Percentiles rank a stretch among this genome's conserved stretches.
Conservation (phyloP, 30 jellyfish, hydroid and myxozoan species). For the Chrysaora quinquecirrha region DNA sequence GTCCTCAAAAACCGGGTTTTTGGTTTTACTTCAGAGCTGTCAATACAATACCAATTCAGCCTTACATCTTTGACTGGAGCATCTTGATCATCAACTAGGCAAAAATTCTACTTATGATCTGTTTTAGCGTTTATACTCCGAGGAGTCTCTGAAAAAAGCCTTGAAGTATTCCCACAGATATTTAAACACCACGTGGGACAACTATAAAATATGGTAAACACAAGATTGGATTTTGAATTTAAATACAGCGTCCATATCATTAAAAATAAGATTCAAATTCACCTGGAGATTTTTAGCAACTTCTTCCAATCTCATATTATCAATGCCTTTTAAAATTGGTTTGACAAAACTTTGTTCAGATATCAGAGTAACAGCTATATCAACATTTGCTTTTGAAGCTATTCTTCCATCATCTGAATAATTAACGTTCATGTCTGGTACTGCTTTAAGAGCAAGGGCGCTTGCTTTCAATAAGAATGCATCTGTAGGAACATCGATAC, state of each 20-base stretch:
- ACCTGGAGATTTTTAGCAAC: background rate
- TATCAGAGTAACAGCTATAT: background rate
- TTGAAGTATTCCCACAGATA: background rate
- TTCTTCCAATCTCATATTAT: background rate
- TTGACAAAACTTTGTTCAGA: background rate
- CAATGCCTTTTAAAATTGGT: background rate
- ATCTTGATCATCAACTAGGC: background rate
- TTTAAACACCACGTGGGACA: too few relatives aligned
- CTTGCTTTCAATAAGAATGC: constrained; percentile 20
- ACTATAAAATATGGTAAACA: background rate
- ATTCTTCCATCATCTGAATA: background rate
- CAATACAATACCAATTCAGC: too few relatives aligned
- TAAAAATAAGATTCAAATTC: background rate
- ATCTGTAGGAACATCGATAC: background rate
- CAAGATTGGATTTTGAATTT: background rate
- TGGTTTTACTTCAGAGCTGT: too few relatives aligned
- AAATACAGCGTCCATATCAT: too few relatives aligned
- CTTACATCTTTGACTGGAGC: too few relatives aligned
- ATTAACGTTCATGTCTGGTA: constrained; percentile 12
- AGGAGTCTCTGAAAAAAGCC: too few relatives aligned
- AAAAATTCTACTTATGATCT: too few relatives aligned
- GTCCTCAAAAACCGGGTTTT: too few relatives aligned
- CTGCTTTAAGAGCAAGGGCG: constrained; percentile 11
- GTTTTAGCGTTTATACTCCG: too few relatives aligned
- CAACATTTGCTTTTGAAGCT: background rate